Percentiles rank a stretch among this genome's conserved stretches.
phyloP scores from a whole-genome alignment of 2,797 vertebrate genomes.

The Pipistrellus pipistrellus region DNA sequence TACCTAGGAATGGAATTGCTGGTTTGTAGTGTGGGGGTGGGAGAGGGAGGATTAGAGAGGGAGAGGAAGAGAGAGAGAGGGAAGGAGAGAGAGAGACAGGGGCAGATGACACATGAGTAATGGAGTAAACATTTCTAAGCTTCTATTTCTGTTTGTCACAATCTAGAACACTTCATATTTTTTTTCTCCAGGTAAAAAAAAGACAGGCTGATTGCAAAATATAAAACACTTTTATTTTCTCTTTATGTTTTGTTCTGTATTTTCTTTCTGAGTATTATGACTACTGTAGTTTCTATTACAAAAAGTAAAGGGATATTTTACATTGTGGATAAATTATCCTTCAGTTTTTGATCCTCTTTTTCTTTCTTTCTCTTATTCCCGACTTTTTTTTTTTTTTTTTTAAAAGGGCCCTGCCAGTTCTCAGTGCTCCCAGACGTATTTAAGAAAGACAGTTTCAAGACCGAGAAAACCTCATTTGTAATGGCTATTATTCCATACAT shows the following conservation, averaged over 20 bases:
- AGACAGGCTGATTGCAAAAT: conserved; percentile 38
- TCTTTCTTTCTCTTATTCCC: neutral
- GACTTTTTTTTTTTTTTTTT: neutral
- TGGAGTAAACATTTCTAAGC: neutral
- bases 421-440: neutral
- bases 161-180: neutral
- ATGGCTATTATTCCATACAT: neutral
- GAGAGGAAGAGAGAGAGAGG: neutral
- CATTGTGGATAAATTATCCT: neutral
- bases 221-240: neutral
- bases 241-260: neutral
- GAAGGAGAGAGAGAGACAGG: neutral
- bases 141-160: neutral
- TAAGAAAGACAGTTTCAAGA: conserved; percentile 20
- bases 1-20: neutral
- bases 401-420: neutral
- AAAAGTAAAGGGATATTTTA: neutral
- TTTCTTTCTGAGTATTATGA: neutral
- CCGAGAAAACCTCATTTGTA: neutral
- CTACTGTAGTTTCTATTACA: neutral
- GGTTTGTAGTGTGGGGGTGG: neutral
- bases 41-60: neutral
- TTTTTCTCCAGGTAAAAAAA: conserved; percentile 21
- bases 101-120: neutral
- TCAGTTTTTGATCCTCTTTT: neutral